Evolutionary conservation across 2,888 invertebrate genomes (phyloP).

Genomic region (Drosophila neonasuta): DNA sequence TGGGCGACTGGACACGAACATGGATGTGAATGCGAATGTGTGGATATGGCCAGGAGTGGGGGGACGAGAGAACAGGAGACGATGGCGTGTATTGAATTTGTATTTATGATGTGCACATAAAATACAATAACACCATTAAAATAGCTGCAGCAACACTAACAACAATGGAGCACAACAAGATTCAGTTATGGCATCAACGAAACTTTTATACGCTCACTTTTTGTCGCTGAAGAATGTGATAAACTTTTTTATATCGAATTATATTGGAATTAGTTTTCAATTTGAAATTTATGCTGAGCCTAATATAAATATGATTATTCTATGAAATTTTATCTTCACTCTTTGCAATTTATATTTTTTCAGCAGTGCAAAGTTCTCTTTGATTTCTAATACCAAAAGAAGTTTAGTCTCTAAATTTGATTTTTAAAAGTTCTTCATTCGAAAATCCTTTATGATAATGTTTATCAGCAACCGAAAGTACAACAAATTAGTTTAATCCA

Average conservation of each 20-base stretch:
- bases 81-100: conserved; percentile 65
- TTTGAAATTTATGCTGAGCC: neutral
- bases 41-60: neutral
- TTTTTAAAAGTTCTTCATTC: too few species aligned
- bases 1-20: conserved; percentile 8
- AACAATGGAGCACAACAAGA: conserved; percentile 1
- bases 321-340: too few species aligned
- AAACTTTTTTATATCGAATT: too few species aligned
- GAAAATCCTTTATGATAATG: neutral
- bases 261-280: neutral
- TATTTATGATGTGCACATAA: conserved; percentile 75
- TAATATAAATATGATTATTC: too few species aligned
- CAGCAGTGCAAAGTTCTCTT: too few species aligned
- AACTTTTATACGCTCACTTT: conserved; percentile 1
- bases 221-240: too few species aligned
- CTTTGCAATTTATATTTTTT: too few species aligned
- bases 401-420: too few species aligned
- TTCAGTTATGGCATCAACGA: neutral
- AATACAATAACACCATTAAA: conserved; percentile 72
- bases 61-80: conserved; percentile 6
- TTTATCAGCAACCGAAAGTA: neutral
- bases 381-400: too few species aligned
- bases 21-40: conserved; percentile 1
- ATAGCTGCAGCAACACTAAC: conserved; percentile 48
- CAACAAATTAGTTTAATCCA: neutral